These are phyloP conservation scores for Agrypnia vestita DNA, from an alignment of 1,140 invertebrate genomes.

Conservation along the genomic window DNA sequence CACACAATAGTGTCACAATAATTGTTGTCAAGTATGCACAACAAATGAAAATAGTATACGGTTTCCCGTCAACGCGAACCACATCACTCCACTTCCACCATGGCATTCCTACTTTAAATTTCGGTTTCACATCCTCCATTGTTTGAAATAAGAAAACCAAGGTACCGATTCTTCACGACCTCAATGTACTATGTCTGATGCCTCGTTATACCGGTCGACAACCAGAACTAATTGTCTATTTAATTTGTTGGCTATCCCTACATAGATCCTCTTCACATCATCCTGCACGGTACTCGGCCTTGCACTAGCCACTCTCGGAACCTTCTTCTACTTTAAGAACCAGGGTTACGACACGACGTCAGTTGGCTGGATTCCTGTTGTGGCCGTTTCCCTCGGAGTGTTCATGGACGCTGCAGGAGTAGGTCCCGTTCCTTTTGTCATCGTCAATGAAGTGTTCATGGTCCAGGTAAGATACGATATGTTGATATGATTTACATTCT, in stretches of 20 bases:
- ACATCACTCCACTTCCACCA: no score
- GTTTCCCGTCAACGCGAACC: no score
- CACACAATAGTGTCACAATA: no score
- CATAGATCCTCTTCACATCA: slow-evolving; percentile 39
- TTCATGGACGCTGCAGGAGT: slow-evolving; percentile 64
- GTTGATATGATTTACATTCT: no score
- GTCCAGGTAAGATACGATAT: slow-evolving; percentile 62
- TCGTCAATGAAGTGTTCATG: slow-evolving; percentile 64
- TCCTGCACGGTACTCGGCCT: slow-evolving; percentile 31
- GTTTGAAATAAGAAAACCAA: no score
- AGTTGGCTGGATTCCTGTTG: slow-evolving; percentile 55
- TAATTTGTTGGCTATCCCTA: not conserved
- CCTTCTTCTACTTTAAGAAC: slow-evolving; percentile 42
- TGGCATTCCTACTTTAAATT: no score
- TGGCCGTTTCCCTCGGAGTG: slow-evolving; percentile 62
- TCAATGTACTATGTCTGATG: not conserved
- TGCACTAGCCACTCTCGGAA: slow-evolving; percentile 34
- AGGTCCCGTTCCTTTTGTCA: slow-evolving; percentile 63
- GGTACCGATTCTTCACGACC: no score
- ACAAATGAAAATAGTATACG: no score
- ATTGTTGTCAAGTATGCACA: no score
- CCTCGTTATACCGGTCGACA: not conserved
- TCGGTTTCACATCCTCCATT: no score
- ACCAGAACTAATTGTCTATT: no score
- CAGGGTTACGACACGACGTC: slow-evolving; percentile 46